Percentiles rank a stretch among this genome's conserved stretches.
Conservation (phyloP, 2,797 vertebrate genomes). For the Protosalanx chinensis region DNA sequence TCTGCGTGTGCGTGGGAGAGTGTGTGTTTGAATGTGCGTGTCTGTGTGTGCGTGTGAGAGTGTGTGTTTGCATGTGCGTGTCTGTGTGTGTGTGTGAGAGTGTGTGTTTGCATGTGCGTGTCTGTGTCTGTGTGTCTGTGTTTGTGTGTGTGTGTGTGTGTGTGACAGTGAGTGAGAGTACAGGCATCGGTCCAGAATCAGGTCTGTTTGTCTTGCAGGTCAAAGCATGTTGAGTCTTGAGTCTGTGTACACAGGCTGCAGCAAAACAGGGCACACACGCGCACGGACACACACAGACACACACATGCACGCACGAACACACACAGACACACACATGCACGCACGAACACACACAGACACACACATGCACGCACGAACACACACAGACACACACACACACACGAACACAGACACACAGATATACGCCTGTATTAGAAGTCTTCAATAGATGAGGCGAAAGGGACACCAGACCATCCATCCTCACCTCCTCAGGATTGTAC, state of each 20-base stretch:
- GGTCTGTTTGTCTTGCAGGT: constrained; percentile 36
- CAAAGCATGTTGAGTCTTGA: constrained; percentile 25
- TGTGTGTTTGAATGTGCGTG: too few species aligned
- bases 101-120: too few species aligned
- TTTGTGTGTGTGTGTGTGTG: too few species aligned
- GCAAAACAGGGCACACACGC: neutral
- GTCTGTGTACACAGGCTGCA: constrained; percentile 33
- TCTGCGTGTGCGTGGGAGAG: neutral
- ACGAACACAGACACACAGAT: neutral
- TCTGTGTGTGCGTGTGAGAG: too few species aligned
- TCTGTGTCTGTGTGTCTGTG: too few species aligned
- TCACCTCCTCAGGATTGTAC: too few species aligned
- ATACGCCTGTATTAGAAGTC: too few species aligned
- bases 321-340: constrained; percentile 11
- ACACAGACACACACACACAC: neutral
- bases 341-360: constrained; percentile 5
- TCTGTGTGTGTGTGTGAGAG: neutral
- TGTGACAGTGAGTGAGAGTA: too few species aligned
- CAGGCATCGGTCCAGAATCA: neutral
- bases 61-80: too few species aligned
- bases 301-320: constrained; percentile 8
- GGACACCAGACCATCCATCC: too few species aligned
- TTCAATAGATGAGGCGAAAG: too few species aligned
- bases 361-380: neutral
- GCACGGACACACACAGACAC: constrained; percentile 3